phyloP scores from a whole-genome alignment of 2,113 vertebrate species.

The Globicephala melas region DNA sequence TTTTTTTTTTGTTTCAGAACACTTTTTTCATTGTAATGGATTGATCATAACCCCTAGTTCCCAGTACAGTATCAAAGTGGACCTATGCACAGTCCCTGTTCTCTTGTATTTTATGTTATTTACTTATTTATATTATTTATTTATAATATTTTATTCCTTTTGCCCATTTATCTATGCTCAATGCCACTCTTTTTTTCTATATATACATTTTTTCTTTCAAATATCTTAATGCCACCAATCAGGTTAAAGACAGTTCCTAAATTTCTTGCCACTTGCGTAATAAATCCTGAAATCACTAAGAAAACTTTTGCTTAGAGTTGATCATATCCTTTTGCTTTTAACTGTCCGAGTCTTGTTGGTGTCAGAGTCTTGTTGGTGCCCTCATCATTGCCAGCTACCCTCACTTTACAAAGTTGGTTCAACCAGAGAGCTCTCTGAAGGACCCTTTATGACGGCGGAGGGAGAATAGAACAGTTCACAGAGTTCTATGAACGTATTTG shows the following conservation, averaged over 20 bases:
- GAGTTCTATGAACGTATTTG: neutral
- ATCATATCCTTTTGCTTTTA: neutral
- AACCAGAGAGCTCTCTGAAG: neutral
- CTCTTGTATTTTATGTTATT: neutral
- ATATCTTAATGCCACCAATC: neutral
- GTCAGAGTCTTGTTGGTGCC: neutral
- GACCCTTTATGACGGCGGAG: neutral
- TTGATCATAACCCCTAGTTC: neutral
- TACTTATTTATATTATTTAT: neutral
- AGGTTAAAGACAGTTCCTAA: neutral
- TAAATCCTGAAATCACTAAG: neutral
- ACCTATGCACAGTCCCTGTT: neutral
- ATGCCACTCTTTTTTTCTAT: neutral
- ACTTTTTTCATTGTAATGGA: neutral
- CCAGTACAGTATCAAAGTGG: neutral
- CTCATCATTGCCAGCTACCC: neutral
- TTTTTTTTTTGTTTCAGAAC: neutral
- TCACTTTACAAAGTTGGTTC: neutral
- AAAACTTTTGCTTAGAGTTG: neutral
- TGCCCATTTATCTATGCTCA: neutral
- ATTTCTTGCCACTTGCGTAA: neutral
- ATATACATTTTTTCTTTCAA: neutral
- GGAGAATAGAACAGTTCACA: neutral
- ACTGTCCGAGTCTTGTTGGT: neutral
- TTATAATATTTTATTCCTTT: neutral